A percentile compares a stretch with the other conserved stretches of the same genome.
phyloP scores from a whole-genome alignment of 2,113 vertebrate species.

The Aspiorhynchus laticeps region DNA sequence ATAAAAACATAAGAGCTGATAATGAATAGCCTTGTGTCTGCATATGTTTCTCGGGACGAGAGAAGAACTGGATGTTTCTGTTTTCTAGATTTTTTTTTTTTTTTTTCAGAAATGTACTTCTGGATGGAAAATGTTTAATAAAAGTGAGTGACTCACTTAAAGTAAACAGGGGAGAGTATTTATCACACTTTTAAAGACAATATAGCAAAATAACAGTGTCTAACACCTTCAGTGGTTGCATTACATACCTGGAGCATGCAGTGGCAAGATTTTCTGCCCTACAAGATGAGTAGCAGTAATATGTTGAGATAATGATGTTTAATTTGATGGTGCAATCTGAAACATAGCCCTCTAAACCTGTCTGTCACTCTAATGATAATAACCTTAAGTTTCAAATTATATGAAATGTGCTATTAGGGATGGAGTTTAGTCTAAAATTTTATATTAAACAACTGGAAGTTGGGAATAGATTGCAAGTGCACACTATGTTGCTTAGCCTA shows the following conservation, averaged over 20 bases:
- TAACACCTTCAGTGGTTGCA: not conserved
- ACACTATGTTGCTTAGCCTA: not conserved
- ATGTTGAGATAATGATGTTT: constrained; percentile 9
- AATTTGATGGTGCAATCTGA: constrained; percentile 22
- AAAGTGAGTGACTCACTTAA: not conserved
- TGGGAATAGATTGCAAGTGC: not conserved
- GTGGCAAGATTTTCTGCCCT: not conserved
- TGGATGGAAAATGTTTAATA: not conserved
- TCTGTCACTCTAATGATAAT: constrained; percentile 14
- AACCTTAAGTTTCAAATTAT: not conserved
- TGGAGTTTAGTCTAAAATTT: not conserved
- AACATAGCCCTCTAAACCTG: not conserved
- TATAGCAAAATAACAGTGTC: not conserved
- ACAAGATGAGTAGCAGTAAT: not conserved
- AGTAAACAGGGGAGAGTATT: not conserved
- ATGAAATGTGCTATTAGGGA: not conserved
- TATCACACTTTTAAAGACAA: not conserved
- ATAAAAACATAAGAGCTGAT: not conserved
- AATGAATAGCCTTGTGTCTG: not conserved
- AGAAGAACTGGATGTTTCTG: constrained; percentile 11
- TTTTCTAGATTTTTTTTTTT: not conserved
- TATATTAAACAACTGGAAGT: not conserved
- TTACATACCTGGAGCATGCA: not conserved
- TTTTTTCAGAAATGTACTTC: not conserved
- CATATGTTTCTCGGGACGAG: not conserved